These are phyloP conservation scores for Lordiphosa clarofinis DNA, from an alignment of 1,140 invertebrate species.

Conservation along the genomic window DNA sequence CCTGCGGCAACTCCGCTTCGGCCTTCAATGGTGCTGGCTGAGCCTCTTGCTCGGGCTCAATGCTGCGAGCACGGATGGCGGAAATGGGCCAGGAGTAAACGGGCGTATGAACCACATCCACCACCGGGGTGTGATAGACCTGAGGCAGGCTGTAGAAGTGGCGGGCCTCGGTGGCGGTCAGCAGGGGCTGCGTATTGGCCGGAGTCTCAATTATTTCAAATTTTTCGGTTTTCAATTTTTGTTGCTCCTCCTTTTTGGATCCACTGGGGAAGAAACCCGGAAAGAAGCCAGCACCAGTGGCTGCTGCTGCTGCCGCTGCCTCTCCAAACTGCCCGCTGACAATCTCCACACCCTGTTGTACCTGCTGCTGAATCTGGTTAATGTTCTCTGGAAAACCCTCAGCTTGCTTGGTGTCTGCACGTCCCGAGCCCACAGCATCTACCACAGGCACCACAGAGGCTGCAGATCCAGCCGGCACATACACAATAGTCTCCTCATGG, in stretches of 20 bases:
- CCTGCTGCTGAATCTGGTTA: conserved; percentile 57
- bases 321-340: conserved; percentile 52
- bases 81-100: conserved; percentile 65
- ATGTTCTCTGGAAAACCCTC: conserved; percentile 40
- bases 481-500: conserved; percentile 73
- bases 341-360: conserved; percentile 44
- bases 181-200: conserved; percentile 58
- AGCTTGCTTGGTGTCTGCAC: conserved; percentile 51
- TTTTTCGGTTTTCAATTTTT: conserved; percentile 41
- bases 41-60: conserved; percentile 36
- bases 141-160: conserved; percentile 65
- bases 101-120: conserved; percentile 60
- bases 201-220: conserved; percentile 64
- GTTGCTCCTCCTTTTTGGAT: conserved; percentile 39
- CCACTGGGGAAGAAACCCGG: conserved; percentile 47
- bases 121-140: conserved; percentile 58
- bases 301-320: conserved; percentile 50
- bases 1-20: conserved; percentile 4
- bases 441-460: conserved; percentile 55
- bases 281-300: conserved; percentile 61
- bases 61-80: conserved; percentile 68
- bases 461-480: conserved; percentile 62
- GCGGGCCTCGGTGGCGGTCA: conserved; percentile 53
- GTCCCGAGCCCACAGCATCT: conserved; percentile 46
- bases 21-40: conserved; percentile 3